These are phyloP conservation scores for Salvelinus namaycush DNA, from an alignment of 2,113 vertebrate species.

Conservation along the genomic window DNA sequence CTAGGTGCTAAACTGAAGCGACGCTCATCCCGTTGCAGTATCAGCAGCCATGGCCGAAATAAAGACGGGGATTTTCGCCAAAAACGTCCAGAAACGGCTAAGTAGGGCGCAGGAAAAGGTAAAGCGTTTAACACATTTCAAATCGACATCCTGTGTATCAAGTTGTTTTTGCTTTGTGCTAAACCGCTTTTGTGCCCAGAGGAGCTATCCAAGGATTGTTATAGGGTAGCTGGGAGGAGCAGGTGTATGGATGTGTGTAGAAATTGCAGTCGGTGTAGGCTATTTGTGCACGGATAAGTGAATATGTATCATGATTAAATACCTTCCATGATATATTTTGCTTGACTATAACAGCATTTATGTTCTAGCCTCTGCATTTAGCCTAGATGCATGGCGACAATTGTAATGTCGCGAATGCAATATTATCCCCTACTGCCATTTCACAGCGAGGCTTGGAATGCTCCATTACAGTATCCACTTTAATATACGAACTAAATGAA, in stretches of 20 bases:
- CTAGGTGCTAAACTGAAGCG: slow-evolving; percentile 49
- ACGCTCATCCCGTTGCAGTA: slow-evolving; percentile 49
- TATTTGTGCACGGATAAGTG: neutral
- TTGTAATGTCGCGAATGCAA: slow-evolving; percentile 16
- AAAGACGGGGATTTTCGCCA: slow-evolving; percentile 94
- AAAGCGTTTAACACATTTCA: slow-evolving; percentile 8
- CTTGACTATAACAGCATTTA: neutral
- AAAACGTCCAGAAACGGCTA: slow-evolving; percentile 94
- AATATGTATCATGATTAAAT: neutral
- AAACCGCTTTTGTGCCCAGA: neutral
- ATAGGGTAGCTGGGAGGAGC: slow-evolving; percentile 21
- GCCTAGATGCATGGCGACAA: neutral
- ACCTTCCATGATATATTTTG: neutral
- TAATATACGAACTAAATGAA: neutral
- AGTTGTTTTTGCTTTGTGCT: neutral
- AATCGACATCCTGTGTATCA: neutral
- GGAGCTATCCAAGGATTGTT: slow-evolving; percentile 29
- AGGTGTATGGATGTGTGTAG: slow-evolving; percentile 18
- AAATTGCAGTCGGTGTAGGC: neutral
- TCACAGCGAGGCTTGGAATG: slow-evolving; percentile 6
- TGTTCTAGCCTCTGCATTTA: neutral
- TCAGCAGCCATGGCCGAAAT: slow-evolving; percentile 92
- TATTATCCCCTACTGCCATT: slow-evolving; percentile 37
- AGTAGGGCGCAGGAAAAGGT: slow-evolving; percentile 97
- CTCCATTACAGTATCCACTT: neutral